phyloP scores from a whole-genome alignment of 2,797 vertebrate genomes.

The Mus caroli region DNA sequence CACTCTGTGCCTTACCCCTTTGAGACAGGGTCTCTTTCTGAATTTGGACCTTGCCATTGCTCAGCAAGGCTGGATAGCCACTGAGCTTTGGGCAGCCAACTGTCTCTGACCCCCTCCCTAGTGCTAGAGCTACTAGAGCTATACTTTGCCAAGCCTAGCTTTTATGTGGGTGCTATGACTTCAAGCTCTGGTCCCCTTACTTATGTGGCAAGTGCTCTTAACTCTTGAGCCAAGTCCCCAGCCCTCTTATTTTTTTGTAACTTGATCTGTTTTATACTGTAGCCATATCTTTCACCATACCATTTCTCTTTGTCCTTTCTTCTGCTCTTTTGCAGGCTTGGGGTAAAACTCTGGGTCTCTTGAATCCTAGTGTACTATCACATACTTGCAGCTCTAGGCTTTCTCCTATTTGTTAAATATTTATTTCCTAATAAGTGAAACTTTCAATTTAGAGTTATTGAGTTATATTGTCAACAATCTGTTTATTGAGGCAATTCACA shows the following conservation, averaged over 20 bases:
- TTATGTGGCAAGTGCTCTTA: background rate
- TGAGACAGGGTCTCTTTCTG: background rate
- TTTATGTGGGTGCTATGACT: background rate
- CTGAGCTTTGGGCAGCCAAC: background rate
- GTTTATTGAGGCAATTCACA: slow-evolving; percentile 39
- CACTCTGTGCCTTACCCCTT: background rate
- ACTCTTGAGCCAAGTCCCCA: background rate
- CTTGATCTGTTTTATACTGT: slow-evolving; percentile 49
- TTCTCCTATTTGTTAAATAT: slow-evolving; percentile 53
- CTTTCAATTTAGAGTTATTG: slow-evolving; percentile 52
- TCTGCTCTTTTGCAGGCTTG: background rate
- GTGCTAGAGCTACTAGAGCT: background rate
- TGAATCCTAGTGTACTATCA: background rate
- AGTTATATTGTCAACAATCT: slow-evolving; percentile 53
- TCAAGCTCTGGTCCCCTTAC: background rate
- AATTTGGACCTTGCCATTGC: background rate
- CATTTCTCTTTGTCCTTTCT: background rate
- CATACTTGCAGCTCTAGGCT: background rate
- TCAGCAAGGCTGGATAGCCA: background rate
- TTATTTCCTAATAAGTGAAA: slow-evolving; percentile 59
- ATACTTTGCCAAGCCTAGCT: background rate
- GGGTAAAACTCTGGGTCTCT: background rate
- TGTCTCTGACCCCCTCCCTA: background rate
- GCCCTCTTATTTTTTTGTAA: background rate
- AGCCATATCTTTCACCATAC: background rate